These are phyloP conservation scores for Callionymus lyra DNA, from an alignment of 2,113 vertebrate genomes.

Conservation along the genomic window DNA sequence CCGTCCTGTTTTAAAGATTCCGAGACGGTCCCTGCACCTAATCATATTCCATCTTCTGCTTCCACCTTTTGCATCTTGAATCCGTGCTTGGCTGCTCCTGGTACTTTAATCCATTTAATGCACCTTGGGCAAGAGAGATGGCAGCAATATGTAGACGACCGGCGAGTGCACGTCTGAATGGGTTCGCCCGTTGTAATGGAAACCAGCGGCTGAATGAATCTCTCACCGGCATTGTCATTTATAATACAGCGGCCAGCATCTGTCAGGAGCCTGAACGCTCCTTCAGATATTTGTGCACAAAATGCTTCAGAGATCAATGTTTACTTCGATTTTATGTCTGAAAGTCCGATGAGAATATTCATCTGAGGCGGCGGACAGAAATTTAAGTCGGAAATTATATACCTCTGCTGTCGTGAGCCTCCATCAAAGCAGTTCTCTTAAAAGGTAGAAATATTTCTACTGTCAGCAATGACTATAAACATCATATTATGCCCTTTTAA, in stretches of 20 bases:
- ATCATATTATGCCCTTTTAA: too few species aligned
- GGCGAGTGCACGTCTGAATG: constrained; percentile 29
- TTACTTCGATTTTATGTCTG: too few species aligned
- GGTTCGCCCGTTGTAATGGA: constrained; percentile 31
- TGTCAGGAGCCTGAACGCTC: constrained; percentile 1
- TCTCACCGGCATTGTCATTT: constrained; percentile 22
- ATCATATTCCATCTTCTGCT: constrained; percentile 35
- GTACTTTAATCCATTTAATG: constrained; percentile 58
- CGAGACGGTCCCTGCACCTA: constrained; percentile 25
- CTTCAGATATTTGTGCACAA: too few species aligned
- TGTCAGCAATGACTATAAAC: too few species aligned
- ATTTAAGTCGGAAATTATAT: too few species aligned
- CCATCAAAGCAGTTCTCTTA: too few species aligned
- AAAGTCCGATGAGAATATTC: too few species aligned
- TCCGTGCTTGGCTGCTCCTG: constrained; percentile 47
- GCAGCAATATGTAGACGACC: constrained; percentile 27
- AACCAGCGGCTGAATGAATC: constrained; percentile 26
- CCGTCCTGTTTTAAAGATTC: too few species aligned
- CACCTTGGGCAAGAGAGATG: constrained; percentile 36
- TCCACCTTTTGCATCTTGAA: constrained; percentile 37
- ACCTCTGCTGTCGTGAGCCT: too few species aligned
- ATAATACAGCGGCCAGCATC: constrained; percentile 16
- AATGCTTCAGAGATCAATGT: too few species aligned
- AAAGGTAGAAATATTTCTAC: too few species aligned
- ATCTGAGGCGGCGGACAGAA: too few species aligned